Percentiles rank a stretch among this genome's conserved stretches.
Evolutionary conservation across 2,888 invertebrate genomes (phyloP).

Genomic region (Scelioninae gen. 1): DNA sequence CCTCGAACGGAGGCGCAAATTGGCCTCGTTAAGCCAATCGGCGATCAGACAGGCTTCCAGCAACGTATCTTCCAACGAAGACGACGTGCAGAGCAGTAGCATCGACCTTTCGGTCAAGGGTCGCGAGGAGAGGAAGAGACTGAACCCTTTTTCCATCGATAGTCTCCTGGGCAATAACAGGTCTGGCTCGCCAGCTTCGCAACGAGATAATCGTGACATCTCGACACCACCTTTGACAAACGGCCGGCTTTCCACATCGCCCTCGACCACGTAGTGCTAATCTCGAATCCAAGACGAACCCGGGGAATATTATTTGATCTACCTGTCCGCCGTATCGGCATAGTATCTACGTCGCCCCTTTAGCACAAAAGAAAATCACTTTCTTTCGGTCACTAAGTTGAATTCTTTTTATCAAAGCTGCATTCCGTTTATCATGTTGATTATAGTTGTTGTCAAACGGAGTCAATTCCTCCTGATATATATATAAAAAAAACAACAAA

Average conservation of each 20-base stretch:
- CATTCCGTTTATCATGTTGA: too few relatives aligned
- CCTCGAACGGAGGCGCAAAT: constrained; percentile 85
- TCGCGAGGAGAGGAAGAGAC: constrained; percentile 87
- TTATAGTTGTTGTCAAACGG: too few relatives aligned
- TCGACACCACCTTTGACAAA: constrained; percentile 79
- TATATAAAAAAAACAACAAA: too few relatives aligned
- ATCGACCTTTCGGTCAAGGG: constrained; percentile 85
- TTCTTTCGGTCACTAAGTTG: too few relatives aligned
- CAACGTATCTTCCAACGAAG: constrained; percentile 74
- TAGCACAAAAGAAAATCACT: too few relatives aligned
- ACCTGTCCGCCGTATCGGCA: constrained; percentile 47
- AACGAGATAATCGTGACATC: constrained; percentile 77
- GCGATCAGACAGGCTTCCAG: constrained; percentile 73
- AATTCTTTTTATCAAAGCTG: too few relatives aligned
- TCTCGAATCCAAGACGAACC: constrained; percentile 40
- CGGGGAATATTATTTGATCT: constrained; percentile 42
- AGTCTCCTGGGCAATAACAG: constrained; percentile 87
- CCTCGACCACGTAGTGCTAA: constrained; percentile 71
- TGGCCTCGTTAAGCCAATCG: constrained; percentile 76
- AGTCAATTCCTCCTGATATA: too few relatives aligned
- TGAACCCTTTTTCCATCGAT: constrained; percentile 96
- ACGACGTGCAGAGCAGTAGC: constrained; percentile 83
- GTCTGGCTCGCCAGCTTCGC: constrained; percentile 73
- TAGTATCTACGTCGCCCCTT: too few relatives aligned
- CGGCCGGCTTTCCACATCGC: constrained; percentile 79